Percentiles rank a stretch among this genome's conserved stretches.
Evolutionary conservation across 53 echinoderm and acorn worm species (phyloP).

Genomic region (Stichopus horrens): DNA sequence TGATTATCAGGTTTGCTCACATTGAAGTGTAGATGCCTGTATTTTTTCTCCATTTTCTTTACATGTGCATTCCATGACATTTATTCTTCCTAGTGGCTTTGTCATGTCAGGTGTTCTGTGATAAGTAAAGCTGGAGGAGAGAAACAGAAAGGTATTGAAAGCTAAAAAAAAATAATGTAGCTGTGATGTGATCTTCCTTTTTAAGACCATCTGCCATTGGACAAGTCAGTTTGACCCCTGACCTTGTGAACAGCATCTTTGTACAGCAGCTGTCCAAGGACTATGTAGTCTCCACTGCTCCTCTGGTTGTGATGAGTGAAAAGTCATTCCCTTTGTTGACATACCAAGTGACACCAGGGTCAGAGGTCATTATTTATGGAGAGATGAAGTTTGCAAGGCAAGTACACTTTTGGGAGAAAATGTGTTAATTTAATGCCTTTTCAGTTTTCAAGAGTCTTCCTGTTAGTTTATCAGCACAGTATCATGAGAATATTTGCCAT

Average conservation of each 20-base stretch:
- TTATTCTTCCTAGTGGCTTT: not conserved
- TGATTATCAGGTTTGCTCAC: too few relatives aligned
- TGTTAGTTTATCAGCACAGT: too few relatives aligned
- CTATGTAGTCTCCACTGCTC: conserved; percentile 8
- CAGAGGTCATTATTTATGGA: conserved; percentile 75
- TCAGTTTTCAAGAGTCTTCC: too few relatives aligned
- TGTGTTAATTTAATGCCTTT: too few relatives aligned
- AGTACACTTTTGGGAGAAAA: not conserved
- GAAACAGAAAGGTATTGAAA: too few relatives aligned
- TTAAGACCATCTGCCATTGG: conserved; percentile 23
- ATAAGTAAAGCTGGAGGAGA: too few relatives aligned
- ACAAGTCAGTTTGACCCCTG: conserved; percentile 21
- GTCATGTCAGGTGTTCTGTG: not conserved
- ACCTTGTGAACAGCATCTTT: not conserved
- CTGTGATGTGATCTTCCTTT: not conserved
- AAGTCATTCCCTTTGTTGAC: conserved; percentile 63
- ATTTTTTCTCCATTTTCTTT: too few relatives aligned
- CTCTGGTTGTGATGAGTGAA: conserved; percentile 16
- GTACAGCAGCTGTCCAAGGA: conserved; percentile 16
- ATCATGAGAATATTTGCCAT: too few relatives aligned
- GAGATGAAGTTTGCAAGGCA: conserved; percentile 75
- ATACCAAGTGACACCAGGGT: conserved; percentile 74
- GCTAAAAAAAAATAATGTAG: too few relatives aligned
- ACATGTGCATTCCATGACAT: too few relatives aligned
- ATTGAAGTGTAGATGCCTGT: too few relatives aligned